Conservation (phyloP, 2,888 invertebrate genomes). For the Drosophila stalkeri region DNA sequence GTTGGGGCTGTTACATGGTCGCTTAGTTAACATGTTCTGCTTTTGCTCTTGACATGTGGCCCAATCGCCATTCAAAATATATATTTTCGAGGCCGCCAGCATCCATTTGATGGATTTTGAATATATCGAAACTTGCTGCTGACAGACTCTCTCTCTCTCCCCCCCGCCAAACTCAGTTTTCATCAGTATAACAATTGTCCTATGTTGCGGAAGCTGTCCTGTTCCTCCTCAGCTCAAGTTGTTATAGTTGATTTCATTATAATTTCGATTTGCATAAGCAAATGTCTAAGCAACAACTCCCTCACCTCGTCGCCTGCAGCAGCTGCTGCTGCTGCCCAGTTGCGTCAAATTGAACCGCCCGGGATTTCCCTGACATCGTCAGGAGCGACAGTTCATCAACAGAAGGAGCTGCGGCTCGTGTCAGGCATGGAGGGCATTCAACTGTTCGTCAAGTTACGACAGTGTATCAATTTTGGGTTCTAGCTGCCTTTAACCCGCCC, state of each 20-base stretch:
- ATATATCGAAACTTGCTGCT: conserved; percentile 25
- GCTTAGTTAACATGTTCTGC: conserved; percentile 49
- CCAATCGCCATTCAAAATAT: conserved; percentile 43
- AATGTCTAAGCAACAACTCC: conserved; percentile 73
- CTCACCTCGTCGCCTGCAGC: background rate
- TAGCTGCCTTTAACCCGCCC: conserved; percentile 4
- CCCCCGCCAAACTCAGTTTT: conserved; percentile 2
- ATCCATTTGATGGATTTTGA: conserved; percentile 37
- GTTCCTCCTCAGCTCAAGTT: conserved; percentile 38
- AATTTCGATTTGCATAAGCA: conserved; percentile 81
- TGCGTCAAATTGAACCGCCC: conserved; percentile 45
- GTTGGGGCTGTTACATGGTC: conserved; percentile 42
- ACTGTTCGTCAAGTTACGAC: conserved; percentile 40
- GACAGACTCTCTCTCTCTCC: background rate
- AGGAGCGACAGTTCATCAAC: conserved; percentile 45
- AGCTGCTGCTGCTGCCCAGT: background rate
- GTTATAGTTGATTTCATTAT: conserved; percentile 78
- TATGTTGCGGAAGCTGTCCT: conserved; percentile 4
- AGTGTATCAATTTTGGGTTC: conserved; percentile 75
- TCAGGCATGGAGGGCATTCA: conserved; percentile 11
- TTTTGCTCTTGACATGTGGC: conserved; percentile 36
- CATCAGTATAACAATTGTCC: conserved; percentile 16
- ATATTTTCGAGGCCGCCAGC: conserved; percentile 29
- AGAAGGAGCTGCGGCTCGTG: conserved; percentile 7
- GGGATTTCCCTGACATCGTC: conserved; percentile 65